These are phyloP conservation scores for Lepisosteus oculatus DNA, from an alignment of 2,113 vertebrate species.

Conservation along the genomic window DNA sequence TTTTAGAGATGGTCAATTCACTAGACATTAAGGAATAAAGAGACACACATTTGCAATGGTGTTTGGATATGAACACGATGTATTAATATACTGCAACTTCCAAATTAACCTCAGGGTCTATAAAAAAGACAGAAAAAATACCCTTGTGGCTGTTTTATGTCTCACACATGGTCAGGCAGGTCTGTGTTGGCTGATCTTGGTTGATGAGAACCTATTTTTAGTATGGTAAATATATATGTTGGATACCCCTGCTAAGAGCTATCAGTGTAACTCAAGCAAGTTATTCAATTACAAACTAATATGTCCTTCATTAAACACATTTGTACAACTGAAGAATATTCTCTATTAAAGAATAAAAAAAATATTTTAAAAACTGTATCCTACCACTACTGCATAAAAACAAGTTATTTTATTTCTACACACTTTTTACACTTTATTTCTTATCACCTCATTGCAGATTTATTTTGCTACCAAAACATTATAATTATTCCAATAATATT, in stretches of 20 bases:
- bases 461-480: neutral
- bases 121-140: constrained; percentile 25
- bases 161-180: constrained; percentile 38
- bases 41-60: constrained; percentile 51
- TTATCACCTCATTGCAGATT: neutral
- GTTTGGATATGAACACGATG: constrained; percentile 37
- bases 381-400: neutral
- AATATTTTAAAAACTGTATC: neutral
- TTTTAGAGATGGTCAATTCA: constrained; percentile 51
- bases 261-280: constrained; percentile 29
- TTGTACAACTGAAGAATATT: too few species aligned
- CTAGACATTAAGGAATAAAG: constrained; percentile 50
- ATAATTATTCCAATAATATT: neutral
- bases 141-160: constrained; percentile 38
- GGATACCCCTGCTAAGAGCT: constrained; percentile 30
- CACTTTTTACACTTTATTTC: too few species aligned
- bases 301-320: constrained; percentile 17
- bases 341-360: too few species aligned
- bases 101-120: constrained; percentile 47
- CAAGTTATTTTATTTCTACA: too few species aligned
- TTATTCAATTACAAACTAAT: constrained; percentile 32
- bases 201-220: constrained; percentile 47
- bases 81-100: constrained; percentile 37
- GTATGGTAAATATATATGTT: constrained; percentile 55
- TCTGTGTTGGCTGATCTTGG: constrained; percentile 40